Conservation (phyloP, 1,140 invertebrate genomes). For the Latrodectus geometricus region DNA sequence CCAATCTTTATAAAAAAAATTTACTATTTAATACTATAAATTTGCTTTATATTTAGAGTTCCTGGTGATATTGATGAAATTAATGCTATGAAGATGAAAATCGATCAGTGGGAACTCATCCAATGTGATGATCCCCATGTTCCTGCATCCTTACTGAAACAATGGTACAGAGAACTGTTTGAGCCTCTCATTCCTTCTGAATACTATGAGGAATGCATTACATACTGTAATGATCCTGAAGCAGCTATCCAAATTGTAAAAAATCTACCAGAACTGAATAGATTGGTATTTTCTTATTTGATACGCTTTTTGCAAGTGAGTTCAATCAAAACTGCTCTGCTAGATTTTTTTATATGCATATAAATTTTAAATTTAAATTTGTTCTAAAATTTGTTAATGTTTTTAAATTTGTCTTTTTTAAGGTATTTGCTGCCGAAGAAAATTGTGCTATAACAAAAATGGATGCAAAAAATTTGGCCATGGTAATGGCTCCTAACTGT, state of each 20-base stretch:
- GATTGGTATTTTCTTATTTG: constrained; percentile 90
- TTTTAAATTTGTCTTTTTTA: not conserved
- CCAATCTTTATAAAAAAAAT: not conserved
- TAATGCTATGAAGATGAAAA: constrained; percentile 83
- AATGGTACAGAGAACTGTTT: constrained; percentile 96
- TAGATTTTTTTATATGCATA: no score
- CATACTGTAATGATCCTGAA: constrained; percentile 80
- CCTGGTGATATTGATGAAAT: constrained; percentile 95
- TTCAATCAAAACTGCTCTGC: not conserved
- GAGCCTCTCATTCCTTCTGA: constrained; percentile 94
- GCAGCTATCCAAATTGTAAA: constrained; percentile 81
- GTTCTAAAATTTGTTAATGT: not conserved
- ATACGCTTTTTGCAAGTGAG: constrained; percentile 87
- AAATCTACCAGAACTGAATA: constrained; percentile 77
- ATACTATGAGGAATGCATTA: constrained; percentile 82
- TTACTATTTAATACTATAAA: not conserved
- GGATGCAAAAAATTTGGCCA: constrained; percentile 97
- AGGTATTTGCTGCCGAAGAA: constrained; percentile 90
- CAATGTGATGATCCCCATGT: constrained; percentile 85
- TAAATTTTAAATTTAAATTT: no score
- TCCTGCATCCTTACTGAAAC: constrained; percentile 93
- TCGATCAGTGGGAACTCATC: constrained; percentile 83
- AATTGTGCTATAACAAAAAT: constrained; percentile 96
- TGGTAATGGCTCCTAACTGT: constrained; percentile 99
- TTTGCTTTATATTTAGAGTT: constrained; percentile 24